A percentile compares a stretch with the other conserved stretches of the same genome.
Evolutionary conservation across 37 sponge, comb jelly and placozoan species (phyloP).

Genomic region (Theonella swinhoei): DNA sequence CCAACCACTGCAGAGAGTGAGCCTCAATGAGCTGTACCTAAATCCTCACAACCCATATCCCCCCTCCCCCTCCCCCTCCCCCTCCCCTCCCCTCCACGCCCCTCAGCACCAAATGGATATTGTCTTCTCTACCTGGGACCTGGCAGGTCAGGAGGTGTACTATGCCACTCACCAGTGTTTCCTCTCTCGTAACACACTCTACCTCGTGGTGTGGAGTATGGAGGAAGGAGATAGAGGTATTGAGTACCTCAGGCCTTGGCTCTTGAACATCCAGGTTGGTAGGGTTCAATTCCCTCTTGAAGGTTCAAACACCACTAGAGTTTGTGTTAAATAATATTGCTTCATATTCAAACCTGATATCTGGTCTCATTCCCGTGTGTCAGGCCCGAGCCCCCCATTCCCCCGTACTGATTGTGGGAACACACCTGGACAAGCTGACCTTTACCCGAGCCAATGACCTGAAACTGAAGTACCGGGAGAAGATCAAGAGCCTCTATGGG

Average conservation of each 20-base stretch:
- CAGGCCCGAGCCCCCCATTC: slow-evolving; percentile 92
- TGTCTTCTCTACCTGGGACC: slow-evolving; percentile 94
- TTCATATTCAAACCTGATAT: no score
- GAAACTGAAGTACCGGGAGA: slow-evolving; percentile 39
- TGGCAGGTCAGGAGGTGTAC: slow-evolving; percentile 98
- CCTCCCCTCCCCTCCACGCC: background rate
- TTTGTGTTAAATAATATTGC: no score
- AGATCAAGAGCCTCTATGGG: slow-evolving; percentile 42
- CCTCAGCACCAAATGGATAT: slow-evolving; percentile 59
- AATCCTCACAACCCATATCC: background rate
- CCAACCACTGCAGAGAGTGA: background rate
- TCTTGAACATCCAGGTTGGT: slow-evolving; percentile 91
- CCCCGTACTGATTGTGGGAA: slow-evolving; percentile 93
- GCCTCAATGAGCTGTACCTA: background rate
- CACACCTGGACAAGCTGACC: slow-evolving; percentile 88
- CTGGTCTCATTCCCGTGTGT: no score
- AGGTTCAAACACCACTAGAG: no score
- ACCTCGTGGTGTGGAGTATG: slow-evolving; percentile 93
- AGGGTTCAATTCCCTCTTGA: no score
- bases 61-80: background rate
- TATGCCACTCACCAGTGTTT: slow-evolving; percentile 99
- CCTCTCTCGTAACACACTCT: slow-evolving; percentile 94
- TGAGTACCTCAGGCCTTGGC: slow-evolving; percentile 87
- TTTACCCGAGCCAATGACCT: slow-evolving; percentile 10
- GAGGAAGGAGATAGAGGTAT: slow-evolving; percentile 83